phyloP scores from a whole-genome alignment of 1,140 invertebrate species.

The Belonocnema kinseyi region DNA sequence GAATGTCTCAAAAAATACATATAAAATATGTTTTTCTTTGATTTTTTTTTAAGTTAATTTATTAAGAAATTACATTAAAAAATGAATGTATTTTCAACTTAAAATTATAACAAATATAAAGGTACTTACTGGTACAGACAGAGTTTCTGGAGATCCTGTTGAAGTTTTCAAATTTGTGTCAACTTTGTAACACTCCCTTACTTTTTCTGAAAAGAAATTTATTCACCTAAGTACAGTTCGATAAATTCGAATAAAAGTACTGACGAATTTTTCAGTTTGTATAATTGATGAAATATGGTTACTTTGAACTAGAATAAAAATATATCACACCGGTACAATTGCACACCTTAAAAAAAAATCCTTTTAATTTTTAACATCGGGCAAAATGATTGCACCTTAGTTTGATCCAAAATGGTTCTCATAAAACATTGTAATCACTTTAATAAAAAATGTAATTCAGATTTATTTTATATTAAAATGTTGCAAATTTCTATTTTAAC shows the following conservation, averaged over 20 bases:
- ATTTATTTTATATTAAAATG: too few species aligned
- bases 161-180: not conserved
- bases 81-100: not conserved
- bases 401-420: too few species aligned
- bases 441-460: too few species aligned
- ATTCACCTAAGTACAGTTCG: not conserved
- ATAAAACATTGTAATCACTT: too few species aligned
- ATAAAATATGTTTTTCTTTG: too few species aligned
- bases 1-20: too few species aligned
- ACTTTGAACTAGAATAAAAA: not conserved
- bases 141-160: not conserved
- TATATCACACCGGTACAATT: too few species aligned
- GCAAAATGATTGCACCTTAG: too few species aligned
- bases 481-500: too few species aligned
- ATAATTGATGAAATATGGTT: not conserved
- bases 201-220: conserved; percentile 4
- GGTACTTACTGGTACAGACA: not conserved
- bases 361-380: not conserved
- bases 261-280: not conserved
- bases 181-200: not conserved
- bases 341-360: not conserved
- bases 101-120: not conserved
- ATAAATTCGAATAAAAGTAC: not conserved
- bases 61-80: not conserved
- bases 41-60: not conserved